Conservation (phyloP, 2,797 vertebrate species). For the Macropus fuliginosus region DNA sequence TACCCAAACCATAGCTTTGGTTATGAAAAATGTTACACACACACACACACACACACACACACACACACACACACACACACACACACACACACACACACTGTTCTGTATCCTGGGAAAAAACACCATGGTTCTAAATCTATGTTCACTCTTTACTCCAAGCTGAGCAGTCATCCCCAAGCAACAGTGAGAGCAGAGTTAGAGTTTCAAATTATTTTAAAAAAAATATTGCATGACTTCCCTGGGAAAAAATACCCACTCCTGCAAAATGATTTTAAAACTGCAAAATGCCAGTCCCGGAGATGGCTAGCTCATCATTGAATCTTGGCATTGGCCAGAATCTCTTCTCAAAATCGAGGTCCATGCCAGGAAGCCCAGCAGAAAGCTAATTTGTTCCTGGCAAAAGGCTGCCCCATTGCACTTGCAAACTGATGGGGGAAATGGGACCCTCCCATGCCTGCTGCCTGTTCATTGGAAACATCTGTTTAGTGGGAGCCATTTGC, state of each 20-base stretch:
- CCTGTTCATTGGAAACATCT: slow-evolving; percentile 82
- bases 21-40: not conserved
- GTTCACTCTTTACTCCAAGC: not conserved
- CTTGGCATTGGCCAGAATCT: slow-evolving; percentile 59
- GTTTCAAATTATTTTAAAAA: not conserved
- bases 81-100: not conserved
- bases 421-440: slow-evolving; percentile 69
- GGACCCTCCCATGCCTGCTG: slow-evolving; percentile 68
- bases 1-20: not conserved
- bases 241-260: slow-evolving; percentile 17
- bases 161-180: not conserved
- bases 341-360: slow-evolving; percentile 68
- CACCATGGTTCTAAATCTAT: not conserved
- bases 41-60: no score
- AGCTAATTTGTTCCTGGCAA: slow-evolving; percentile 77
- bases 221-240: slow-evolving; percentile 12
- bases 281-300: slow-evolving; percentile 52
- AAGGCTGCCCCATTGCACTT: slow-evolving; percentile 72
- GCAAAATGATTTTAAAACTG: slow-evolving; percentile 57
- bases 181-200: not conserved
- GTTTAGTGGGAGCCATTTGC: slow-evolving; percentile 58
- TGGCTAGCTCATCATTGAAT: slow-evolving; percentile 63
- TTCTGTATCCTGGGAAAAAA: not conserved
- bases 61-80: not conserved
- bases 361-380: slow-evolving; percentile 72